Evolutionary conservation across 2,113 vertebrate species (phyloP).

Genomic region (Saguinus imperator): DNA sequence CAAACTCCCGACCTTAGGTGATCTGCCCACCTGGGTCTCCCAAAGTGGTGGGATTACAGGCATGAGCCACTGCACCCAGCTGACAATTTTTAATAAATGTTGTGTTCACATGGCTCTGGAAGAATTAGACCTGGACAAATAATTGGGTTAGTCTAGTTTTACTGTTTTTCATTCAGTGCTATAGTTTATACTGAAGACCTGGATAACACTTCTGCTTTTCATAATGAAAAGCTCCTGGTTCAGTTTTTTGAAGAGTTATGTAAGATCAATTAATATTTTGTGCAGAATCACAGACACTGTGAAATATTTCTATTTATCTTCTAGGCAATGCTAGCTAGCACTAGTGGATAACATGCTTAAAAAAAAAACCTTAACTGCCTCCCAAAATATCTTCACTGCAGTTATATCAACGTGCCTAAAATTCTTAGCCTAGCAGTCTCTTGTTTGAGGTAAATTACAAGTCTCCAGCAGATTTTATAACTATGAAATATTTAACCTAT

Average conservation of each 20-base stretch:
- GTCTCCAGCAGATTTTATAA: neutral
- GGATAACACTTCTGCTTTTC: neutral
- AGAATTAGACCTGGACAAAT: neutral
- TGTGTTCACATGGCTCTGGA: neutral
- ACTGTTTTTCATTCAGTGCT: neutral
- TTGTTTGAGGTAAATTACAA: neutral
- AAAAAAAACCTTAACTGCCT: neutral
- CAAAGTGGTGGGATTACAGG: too few relatives aligned
- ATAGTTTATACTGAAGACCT: neutral
- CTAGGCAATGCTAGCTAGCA: neutral
- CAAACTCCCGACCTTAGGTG: too few relatives aligned
- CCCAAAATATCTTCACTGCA: neutral
- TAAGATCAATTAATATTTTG: neutral
- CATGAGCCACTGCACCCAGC: too few relatives aligned
- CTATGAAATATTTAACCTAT: constrained; percentile 7
- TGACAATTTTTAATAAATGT: neutral
- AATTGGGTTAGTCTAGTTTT: neutral
- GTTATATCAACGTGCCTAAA: neutral
- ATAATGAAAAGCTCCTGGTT: neutral
- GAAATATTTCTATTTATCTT: neutral
- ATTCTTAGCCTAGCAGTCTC: neutral
- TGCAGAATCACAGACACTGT: neutral
- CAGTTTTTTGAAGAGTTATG: neutral
- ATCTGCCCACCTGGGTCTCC: too few relatives aligned
- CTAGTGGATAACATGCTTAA: neutral